Conservation (phyloP, 2,797 vertebrate genomes). For the Hyperoplus immaculatus region DNA sequence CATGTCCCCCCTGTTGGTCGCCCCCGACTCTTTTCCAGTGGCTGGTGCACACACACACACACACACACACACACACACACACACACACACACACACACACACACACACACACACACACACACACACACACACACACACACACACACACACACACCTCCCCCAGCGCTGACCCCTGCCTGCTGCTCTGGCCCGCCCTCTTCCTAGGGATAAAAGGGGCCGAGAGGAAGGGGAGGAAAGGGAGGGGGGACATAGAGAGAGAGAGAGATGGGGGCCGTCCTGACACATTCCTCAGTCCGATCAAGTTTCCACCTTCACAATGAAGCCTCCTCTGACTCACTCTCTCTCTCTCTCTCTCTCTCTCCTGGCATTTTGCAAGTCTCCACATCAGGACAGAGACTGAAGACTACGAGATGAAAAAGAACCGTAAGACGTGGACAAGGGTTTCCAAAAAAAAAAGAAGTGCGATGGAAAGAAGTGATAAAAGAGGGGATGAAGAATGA, state of each 20-base stretch:
- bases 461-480: neutral
- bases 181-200: conserved; percentile 77
- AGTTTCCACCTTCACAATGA: conserved; percentile 79
- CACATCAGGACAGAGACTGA: too few species aligned
- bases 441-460: neutral
- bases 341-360: neutral
- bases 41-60: conserved; percentile 34
- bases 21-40: conserved; percentile 57
- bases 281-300: conserved; percentile 83
- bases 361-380: neutral
- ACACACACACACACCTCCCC: conserved; percentile 69
- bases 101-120: conserved; percentile 64
- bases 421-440: neutral
- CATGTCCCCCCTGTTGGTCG: conserved; percentile 22
- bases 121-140: conserved; percentile 63
- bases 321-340: conserved; percentile 44
- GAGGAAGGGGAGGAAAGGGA: conserved; percentile 41
- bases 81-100: conserved; percentile 63
- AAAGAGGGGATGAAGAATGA: neutral
- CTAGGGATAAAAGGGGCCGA: conserved; percentile 75
- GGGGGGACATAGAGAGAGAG: neutral
- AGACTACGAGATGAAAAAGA: neutral
- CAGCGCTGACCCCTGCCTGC: conserved; percentile 77
- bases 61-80: conserved; percentile 44
- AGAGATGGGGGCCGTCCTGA: conserved; percentile 61